Base-by-base conservation (phyloP, 2,797 vertebrate species). In the Sebastes jordani region DNA sequence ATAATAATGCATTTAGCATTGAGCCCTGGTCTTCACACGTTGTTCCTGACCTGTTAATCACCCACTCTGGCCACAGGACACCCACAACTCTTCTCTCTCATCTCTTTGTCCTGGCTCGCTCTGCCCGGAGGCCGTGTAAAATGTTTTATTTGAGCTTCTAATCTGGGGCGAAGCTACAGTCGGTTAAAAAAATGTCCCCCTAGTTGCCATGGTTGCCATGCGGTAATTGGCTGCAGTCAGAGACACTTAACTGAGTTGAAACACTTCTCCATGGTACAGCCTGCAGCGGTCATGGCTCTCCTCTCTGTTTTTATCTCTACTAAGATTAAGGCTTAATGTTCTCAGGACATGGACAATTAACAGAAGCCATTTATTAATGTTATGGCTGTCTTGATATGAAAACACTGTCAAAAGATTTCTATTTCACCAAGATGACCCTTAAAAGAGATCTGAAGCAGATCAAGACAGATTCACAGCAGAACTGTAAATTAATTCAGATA, bases 1-100 rank as follows among this genome's bases (percentile, higher is more conserved):
- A 86, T 78, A 34, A 76, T 65, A 38, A 74, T 60, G 80, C 34
- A 54, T 55, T 80, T n/a, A n/a, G 1, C 49, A 52, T 54, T 32
- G 67, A 82, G 65, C 62, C 62, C 63, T 7, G 22, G 38, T 82
- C 69, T 71, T 76, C 71, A 78, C 67, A 71, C 64, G 65, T 83
- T 61, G 46, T n/a, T 83, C 54, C 80, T 72, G 82, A 91, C 82
- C 73, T 78, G 88, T 73, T 94, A 93, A 92, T 94, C 91, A 91
- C 82, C 82, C 81, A 76, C 59, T 55, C 46, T 49, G 80, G 74
- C 80, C 81, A 80, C 80, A 68, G 81, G 87, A 90, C 74, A 77
- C 80, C 60, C 77, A 89, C 78, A 81, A 78, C 89, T 90, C 88
- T 82, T 55, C 55, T 42, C 38, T 60, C 72, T 78, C 74, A 76